Base-by-base conservation (phyloP, 2,888 invertebrate genomes). In the Pristionchus japonicus region DNA sequence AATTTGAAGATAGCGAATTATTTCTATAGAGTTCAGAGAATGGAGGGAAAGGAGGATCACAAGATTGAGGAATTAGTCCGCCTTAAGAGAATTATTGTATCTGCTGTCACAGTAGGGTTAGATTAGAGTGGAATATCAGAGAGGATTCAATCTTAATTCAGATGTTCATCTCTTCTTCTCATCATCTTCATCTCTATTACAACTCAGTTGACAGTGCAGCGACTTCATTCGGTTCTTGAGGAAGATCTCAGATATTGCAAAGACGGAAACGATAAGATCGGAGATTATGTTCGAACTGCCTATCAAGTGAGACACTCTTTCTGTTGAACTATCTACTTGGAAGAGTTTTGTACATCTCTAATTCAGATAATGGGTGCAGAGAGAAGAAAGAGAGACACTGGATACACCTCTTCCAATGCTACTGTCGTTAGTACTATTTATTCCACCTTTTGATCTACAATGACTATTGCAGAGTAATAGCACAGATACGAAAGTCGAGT, bases 211-310 rank as follows among this genome's bases (percentile, higher is more conserved):
- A 31, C 85, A 61, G 31, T 85, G 1, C 85, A 85, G 43, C 61
- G 64, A 64, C 31, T 64, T 43, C 27, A 64, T n/a, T 64, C 85
- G 3, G 34, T 27, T 6, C 64, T 85, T 0, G 61, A 85, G 17
- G 85, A 85, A 31, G 57, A 61, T 17, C n/a, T 85, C 34, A 40
- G n/a, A 43, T 85, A n/a, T 52, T 85, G 85, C 23, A 85, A 31
- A 27, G 3, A 4, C 27, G 43, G 64, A 23, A 85, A 64, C 27
- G 85, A 64, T 6, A 61, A 85, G 43, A 40, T 85, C 37, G 31
- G 23, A 7, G 64, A 64, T 15, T 27, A 40, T 17, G 27, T 85
- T 3, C 37, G 27, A 13, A 15, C 31, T n/a, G 40, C 85, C 40
- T 85, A 64, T 64, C 61, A 85, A 52, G 85, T 85, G 9, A 43